A percentile compares a stretch with the other conserved stretches of the same genome.
Evolutionary conservation across 23 tunicate genomes (phyloP).

Genomic region (Phallusia fumigata): DNA sequence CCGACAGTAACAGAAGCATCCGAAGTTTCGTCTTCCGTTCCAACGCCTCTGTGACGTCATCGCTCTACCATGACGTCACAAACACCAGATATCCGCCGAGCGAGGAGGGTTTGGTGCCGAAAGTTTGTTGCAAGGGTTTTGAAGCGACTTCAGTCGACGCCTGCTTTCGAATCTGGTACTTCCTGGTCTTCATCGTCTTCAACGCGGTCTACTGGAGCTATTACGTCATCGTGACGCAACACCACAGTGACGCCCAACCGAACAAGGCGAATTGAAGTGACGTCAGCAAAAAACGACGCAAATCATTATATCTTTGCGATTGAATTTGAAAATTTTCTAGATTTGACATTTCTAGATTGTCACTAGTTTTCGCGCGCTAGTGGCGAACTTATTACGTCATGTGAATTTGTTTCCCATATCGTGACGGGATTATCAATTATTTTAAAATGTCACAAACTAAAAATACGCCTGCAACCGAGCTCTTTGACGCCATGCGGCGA

Average conservation of each 20-base stretch:
- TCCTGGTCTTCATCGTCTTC: conserved; percentile 40
- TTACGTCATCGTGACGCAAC: conserved; percentile 42
- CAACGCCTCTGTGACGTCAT: conserved; percentile 6
- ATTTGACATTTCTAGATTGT: too few relatives aligned
- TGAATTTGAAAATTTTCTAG: too few relatives aligned
- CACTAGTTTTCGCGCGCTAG: too few relatives aligned
- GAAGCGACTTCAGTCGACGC: conserved; percentile 38
- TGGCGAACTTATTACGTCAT: neutral
- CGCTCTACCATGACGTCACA: neutral
- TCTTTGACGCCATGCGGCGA: too few relatives aligned
- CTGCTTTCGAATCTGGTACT: conserved; percentile 50
- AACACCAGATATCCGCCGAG: neutral
- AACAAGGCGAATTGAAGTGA: neutral
- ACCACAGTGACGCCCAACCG: neutral
- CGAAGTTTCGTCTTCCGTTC: neutral
- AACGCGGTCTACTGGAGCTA: conserved; percentile 63
- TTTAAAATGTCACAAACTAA: too few relatives aligned
- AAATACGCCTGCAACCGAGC: too few relatives aligned
- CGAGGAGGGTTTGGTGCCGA: neutral
- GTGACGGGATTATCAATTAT: too few relatives aligned
- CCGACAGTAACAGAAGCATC: neutral
- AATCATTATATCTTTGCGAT: neutral
- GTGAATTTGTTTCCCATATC: too few relatives aligned
- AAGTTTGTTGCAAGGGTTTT: neutral
- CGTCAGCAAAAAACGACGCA: neutral